Conservation (phyloP, 1,140 invertebrate species). For the Drosophila rufa region DNA sequence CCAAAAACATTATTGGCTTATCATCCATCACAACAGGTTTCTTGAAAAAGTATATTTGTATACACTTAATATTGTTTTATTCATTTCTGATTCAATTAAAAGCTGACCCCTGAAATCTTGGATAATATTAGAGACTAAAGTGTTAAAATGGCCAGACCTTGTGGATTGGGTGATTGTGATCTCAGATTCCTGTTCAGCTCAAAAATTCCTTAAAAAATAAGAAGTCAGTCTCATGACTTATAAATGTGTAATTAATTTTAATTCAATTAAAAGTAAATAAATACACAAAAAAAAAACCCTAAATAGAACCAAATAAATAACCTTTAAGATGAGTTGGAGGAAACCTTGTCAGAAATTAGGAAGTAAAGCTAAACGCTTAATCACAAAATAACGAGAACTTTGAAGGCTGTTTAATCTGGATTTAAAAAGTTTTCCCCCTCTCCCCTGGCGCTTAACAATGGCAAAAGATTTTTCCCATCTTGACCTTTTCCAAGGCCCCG, state of each 20-base stretch:
- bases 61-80: too few relatives aligned
- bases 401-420: constrained; percentile 17
- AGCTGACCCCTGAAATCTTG: background rate
- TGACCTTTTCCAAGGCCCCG: constrained; percentile 13
- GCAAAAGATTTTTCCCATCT: constrained; percentile 14
- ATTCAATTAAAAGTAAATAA: background rate
- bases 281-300: background rate
- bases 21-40: too few relatives aligned
- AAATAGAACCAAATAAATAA: background rate
- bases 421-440: constrained; percentile 11
- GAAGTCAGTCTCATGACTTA: background rate
- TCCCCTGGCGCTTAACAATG: constrained; percentile 2
- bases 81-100: too few relatives aligned
- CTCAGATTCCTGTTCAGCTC: background rate
- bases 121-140: background rate
- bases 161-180: too few relatives aligned
- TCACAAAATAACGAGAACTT: constrained; percentile 6
- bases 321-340: background rate
- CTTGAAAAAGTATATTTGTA: too few relatives aligned
- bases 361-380: constrained; percentile 3
- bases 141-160: too few relatives aligned
- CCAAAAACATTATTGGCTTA: too few relatives aligned
- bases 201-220: background rate
- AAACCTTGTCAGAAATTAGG: background rate
- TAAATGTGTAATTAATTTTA: background rate